Evolutionary conservation across 2,888 invertebrate genomes (phyloP).

Genomic region (Ophioninae sp.): DNA sequence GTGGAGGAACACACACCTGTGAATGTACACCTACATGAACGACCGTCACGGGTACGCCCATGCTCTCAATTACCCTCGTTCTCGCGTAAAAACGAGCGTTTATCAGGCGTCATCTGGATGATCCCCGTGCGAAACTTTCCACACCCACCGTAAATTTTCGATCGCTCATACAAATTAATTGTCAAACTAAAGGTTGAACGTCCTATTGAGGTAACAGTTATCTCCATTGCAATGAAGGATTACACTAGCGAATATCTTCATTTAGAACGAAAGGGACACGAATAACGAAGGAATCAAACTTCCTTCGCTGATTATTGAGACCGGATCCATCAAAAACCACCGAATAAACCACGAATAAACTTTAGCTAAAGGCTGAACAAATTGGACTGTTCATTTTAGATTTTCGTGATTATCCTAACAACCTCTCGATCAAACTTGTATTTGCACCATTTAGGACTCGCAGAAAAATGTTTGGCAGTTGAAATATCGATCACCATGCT

Average conservation of each 20-base stretch:
- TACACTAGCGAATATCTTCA: neutral
- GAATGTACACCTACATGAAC: conserved; percentile 11
- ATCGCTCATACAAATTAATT: conserved; percentile 53
- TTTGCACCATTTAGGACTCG: no score
- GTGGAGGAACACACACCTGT: conserved; percentile 27
- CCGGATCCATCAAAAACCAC: no score
- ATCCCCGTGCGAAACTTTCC: conserved; percentile 66
- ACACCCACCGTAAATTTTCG: conserved; percentile 33
- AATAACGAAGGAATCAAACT: no score
- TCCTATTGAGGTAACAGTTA: neutral
- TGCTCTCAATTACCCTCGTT: conserved; percentile 71
- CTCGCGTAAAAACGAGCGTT: conserved; percentile 64
- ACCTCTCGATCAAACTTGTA: no score
- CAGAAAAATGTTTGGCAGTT: no score
- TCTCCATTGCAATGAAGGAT: neutral
- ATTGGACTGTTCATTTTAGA: no score
- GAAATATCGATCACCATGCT: no score
- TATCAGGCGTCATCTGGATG: conserved; percentile 67
- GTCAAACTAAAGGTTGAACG: neutral
- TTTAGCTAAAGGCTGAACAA: no score
- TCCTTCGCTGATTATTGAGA: no score
- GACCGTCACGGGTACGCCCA: conserved; percentile 74
- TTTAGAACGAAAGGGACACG: neutral
- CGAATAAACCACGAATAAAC: no score
- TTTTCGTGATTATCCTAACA: no score